phyloP scores from a whole-genome alignment of 64 coral and sea anemone genomes.

The Montipora efflorescens region DNA sequence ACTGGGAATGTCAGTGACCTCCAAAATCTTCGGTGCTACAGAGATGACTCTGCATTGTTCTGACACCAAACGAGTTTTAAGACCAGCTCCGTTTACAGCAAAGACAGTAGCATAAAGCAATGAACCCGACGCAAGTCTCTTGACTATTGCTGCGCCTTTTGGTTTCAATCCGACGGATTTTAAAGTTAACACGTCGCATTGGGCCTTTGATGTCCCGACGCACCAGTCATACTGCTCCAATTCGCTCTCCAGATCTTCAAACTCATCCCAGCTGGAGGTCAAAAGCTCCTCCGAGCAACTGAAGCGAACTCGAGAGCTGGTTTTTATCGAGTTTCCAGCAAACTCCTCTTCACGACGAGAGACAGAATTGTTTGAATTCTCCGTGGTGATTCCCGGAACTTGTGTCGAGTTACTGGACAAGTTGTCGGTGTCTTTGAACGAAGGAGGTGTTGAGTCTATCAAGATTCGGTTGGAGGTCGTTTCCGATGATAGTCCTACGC shows the following conservation, averaged over 20 bases:
- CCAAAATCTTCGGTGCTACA: slow-evolving; percentile 73
- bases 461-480: slow-evolving; percentile 61
- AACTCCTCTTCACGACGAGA: background rate
- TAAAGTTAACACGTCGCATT: slow-evolving; percentile 62
- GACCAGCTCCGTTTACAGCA: slow-evolving; percentile 59
- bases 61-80: slow-evolving; percentile 63
- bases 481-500: slow-evolving; percentile 50
- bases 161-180: background rate
- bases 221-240: slow-evolving; percentile 80
- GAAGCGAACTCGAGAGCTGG: slow-evolving; percentile 48
- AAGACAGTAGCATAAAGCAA: slow-evolving; percentile 72
- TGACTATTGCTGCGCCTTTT: slow-evolving; percentile 69
- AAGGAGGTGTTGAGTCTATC: slow-evolving; percentile 72
- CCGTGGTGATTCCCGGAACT: background rate
- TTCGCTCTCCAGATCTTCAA: slow-evolving; percentile 83
- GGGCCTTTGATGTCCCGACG: slow-evolving; percentile 68
- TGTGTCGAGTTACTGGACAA: background rate
- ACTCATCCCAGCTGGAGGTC: slow-evolving; percentile 80
- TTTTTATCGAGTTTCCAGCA: background rate
- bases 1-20: slow-evolving; percentile 68
- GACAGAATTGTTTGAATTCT: background rate
- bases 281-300: slow-evolving; percentile 88
- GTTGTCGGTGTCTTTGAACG: slow-evolving; percentile 12
- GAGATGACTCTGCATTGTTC: slow-evolving; percentile 64
- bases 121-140: slow-evolving; percentile 68